Evolutionary conservation across 2,888 invertebrate genomes (phyloP), one percentile per base, ranked within the genome.

Genomic region (Tinea pellionella): DNA sequence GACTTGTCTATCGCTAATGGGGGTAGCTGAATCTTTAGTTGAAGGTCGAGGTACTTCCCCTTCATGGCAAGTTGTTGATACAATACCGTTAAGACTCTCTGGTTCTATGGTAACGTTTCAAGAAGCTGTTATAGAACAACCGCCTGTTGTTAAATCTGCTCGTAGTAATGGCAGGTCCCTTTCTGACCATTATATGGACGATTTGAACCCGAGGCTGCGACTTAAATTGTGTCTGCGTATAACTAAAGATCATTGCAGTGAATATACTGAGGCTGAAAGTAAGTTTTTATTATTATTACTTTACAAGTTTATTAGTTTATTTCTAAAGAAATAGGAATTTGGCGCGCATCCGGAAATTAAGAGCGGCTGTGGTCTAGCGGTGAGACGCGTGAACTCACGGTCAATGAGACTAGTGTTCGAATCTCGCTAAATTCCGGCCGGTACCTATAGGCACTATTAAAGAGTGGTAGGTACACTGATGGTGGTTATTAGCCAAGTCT

Each of bases 261-360:
- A 94, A 47, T 94, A 93, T 75, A 89, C 92, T 0, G 93, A 94
- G 72, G 96, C 96, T 24, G 94, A 95, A 72, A 91, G 94, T 95
- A 75, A 93, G 94, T 91, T 61, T 61, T 47, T 47, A 16, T 47
- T 6, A 8, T 47, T 59, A 12, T 41, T 15, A 29, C 18, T 30
- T 2, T 6, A 24, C 6, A 24, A 3, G 2, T 24, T 15, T 59
- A 11, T n/a, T n/a, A n/a, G n/a, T n/a, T n/a, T n/a, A n/a, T n/a
- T n/a, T n/a, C n/a, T n/a, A n/a, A n/a, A n/a, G n/a, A n/a, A n/a
- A n/a, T n/a, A n/a, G n/a, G n/a, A n/a, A n/a, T n/a, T n/a, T n/a
- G n/a, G n/a, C n/a, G n/a, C n/a, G n/a, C n/a, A n/a, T n/a, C n/a
- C n/a, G n/a, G n/a, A n/a, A n/a, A n/a, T n/a, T n/a, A n/a, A n/a